Conservation (phyloP, 2,113 vertebrate genomes). For the Monopterus albus region DNA sequence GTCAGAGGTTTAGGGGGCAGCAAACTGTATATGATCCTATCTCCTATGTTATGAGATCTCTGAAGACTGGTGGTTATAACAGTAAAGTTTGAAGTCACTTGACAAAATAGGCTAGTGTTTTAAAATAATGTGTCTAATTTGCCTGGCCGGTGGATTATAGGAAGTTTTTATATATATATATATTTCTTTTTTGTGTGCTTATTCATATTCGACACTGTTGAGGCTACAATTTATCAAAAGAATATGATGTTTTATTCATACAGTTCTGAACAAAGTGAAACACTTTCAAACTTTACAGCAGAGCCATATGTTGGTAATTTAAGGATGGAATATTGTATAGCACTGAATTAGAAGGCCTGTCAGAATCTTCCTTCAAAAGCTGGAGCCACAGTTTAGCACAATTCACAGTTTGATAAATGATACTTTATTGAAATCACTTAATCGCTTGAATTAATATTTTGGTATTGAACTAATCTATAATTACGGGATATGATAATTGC, state of each 20-base stretch:
- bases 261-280: neutral
- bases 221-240: neutral
- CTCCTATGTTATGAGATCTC: no score
- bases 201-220: neutral
- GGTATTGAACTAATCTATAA: neutral
- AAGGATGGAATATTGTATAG: neutral
- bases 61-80: no score
- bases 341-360: neutral
- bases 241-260: slow-evolving; percentile 6
- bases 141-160: no score
- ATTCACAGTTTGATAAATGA: neutral
- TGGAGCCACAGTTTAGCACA: neutral
- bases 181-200: no score
- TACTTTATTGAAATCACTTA: neutral
- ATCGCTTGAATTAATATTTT: neutral
- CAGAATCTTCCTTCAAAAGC: slow-evolving; percentile 1
- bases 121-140: no score
- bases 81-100: no score
- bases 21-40: no score
- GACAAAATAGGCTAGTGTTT: no score
- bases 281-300: slow-evolving; percentile 15
- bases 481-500: neutral
- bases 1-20: no score
- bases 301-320: neutral
- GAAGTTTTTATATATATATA: no score